phyloP scores from a whole-genome alignment of 2,113 vertebrate genomes.

The Cyanistes caeruleus region DNA sequence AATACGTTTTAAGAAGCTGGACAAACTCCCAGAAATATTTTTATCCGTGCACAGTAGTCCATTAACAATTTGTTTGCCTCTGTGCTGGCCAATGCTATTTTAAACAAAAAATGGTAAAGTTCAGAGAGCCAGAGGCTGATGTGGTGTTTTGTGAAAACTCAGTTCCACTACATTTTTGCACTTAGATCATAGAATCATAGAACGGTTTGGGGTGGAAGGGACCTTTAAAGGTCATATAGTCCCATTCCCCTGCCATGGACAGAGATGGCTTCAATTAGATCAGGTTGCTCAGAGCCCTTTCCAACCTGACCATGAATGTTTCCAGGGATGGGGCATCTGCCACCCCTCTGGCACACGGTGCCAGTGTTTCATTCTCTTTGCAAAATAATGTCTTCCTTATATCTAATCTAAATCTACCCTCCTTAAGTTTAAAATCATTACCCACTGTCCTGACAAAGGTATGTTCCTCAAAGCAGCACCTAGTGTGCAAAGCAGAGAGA shows the following conservation, averaged over 20 bases:
- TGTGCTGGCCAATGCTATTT: not conserved
- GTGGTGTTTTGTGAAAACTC: not conserved
- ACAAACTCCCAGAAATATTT: constrained; percentile 16
- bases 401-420: not conserved
- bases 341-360: not conserved
- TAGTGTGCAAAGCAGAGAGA: not conserved
- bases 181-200: not conserved
- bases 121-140: not conserved
- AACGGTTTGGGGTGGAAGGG: not conserved
- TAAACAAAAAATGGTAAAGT: not conserved
- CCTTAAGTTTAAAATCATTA: not conserved
- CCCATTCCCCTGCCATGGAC: not conserved
- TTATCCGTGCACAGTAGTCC: not conserved
- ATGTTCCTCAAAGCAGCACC: not conserved
- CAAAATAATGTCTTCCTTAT: not conserved
- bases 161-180: not conserved
- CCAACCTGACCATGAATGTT: not conserved
- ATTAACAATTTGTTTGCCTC: not conserved
- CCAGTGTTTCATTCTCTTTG: not conserved
- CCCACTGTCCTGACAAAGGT: not conserved
- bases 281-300: not conserved
- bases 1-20: not conserved
- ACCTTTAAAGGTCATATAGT: not conserved
- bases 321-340: not conserved
- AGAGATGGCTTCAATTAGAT: not conserved